Conservation (phyloP, 2,888 invertebrate genomes). For the Allygus modestus region DNA sequence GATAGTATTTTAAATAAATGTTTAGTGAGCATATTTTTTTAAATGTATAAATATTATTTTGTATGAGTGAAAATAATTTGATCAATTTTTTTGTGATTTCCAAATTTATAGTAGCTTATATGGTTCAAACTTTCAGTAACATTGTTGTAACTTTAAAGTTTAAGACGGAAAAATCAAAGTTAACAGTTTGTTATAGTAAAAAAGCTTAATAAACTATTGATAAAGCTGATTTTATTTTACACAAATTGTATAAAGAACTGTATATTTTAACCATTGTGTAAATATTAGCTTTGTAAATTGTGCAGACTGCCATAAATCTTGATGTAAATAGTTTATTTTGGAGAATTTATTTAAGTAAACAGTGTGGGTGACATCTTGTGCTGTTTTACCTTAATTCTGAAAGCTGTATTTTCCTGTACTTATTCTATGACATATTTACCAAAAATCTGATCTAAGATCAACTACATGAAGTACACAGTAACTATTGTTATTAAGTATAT, state of each 20-base stretch:
- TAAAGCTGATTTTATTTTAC: not conserved
- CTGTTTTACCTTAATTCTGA: constrained; percentile 16
- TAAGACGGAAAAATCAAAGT: not conserved
- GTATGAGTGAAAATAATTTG: not conserved
- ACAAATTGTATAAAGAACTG: constrained; percentile 12
- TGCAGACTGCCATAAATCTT: constrained; percentile 41
- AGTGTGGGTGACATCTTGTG: not conserved
- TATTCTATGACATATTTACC: constrained; percentile 26
- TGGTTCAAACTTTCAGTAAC: not conserved
- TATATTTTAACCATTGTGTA: constrained; percentile 2
- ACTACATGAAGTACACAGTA: constrained; percentile 24
- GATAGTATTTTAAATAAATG: not conserved
- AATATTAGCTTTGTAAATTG: constrained; percentile 51
- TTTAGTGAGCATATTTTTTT: not conserved
- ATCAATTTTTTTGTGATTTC: constrained; percentile 20
- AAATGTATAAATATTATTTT: constrained; percentile 18
- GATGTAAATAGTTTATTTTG: constrained; percentile 45
- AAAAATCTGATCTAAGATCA: constrained; percentile 18
- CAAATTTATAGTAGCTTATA: not conserved
- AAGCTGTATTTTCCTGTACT: constrained; percentile 28
- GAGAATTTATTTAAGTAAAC: not conserved
- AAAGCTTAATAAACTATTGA: constrained; percentile 18
- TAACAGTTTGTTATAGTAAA: not conserved
- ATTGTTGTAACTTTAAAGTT: not conserved
- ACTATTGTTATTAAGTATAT: constrained; percentile 47